Conservation (phyloP, 1,140 invertebrate genomes). For the Battus philenor region DNA sequence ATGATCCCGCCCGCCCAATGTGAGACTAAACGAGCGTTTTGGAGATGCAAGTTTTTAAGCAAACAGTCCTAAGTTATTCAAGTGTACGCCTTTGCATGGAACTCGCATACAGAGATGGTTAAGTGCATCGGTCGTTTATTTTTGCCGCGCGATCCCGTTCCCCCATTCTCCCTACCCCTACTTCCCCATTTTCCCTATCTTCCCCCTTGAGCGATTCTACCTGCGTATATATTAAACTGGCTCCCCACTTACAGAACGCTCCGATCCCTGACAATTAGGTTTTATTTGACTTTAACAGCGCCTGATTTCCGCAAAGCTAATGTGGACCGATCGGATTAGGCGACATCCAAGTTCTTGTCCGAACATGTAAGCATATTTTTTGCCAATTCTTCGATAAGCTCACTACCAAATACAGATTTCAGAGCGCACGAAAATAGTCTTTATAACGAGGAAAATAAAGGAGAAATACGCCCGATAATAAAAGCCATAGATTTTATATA, state of each 20-base stretch:
- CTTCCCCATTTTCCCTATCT: neutral
- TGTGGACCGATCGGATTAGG: conserved; percentile 6
- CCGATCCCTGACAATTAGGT: conserved; percentile 9
- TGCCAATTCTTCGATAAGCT: too few relatives aligned
- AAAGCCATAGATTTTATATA: too few relatives aligned
- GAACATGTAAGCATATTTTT: too few relatives aligned
- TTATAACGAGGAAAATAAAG: too few relatives aligned
- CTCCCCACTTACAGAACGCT: conserved; percentile 1
- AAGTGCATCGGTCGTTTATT: conserved; percentile 47
- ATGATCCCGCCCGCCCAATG: conserved; percentile 42
- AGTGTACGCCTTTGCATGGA: conserved; percentile 59
- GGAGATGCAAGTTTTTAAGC: conserved; percentile 65
- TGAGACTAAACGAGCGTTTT: conserved; percentile 55
- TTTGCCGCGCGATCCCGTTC: conserved; percentile 4
- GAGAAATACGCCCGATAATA: too few relatives aligned
- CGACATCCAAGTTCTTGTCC: conserved; percentile 4
- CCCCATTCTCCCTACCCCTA: too few relatives aligned
- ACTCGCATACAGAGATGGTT: conserved; percentile 56
- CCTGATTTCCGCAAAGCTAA: conserved; percentile 11
- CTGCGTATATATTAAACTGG: conserved; percentile 10
- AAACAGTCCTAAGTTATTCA: conserved; percentile 68
- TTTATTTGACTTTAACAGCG: conserved; percentile 13
- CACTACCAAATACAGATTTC: too few relatives aligned
- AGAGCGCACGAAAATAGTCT: too few relatives aligned
- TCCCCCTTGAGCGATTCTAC: neutral